Percentiles rank a stretch among this genome's conserved stretches.
phyloP scores from a whole-genome alignment of 2,797 vertebrate genomes.

The Neomorphus geoffroyi region DNA sequence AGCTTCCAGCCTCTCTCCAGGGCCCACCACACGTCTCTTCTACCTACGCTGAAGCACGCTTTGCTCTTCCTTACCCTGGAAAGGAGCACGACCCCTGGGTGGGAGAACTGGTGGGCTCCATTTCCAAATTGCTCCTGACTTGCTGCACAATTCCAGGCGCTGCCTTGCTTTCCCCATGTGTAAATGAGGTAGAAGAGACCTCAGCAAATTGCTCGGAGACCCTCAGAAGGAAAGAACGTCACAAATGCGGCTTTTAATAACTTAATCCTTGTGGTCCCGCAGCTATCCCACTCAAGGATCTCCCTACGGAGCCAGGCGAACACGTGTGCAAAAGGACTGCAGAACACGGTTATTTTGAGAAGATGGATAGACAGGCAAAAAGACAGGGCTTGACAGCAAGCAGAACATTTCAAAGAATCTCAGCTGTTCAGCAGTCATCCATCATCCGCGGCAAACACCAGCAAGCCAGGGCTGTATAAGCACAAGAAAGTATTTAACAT shows the following conservation, averaged over 20 bases:
- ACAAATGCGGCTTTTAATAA: background rate
- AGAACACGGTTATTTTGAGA: background rate
- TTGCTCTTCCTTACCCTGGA: background rate
- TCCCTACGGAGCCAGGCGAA: background rate
- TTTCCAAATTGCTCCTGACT: background rate
- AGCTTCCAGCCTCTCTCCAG: conserved; percentile 18
- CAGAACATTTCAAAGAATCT: conserved; percentile 58
- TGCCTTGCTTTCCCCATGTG: background rate
- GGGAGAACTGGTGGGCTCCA: background rate
- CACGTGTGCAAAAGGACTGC: background rate
- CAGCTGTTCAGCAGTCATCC: conserved; percentile 64
- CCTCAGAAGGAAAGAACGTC: background rate
- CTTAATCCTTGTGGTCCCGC: background rate
- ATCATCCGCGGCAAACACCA: conserved; percentile 18
- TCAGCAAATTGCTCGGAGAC: background rate
- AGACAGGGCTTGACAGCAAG: conserved; percentile 66
- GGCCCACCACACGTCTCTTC: background rate
- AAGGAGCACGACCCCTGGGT: background rate
- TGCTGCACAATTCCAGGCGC: background rate
- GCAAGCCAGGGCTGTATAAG: background rate
- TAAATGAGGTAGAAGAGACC: background rate
- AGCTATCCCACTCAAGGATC: background rate
- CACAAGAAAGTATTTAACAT: conserved; percentile 28
- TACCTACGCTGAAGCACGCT: background rate
- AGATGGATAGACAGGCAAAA: conserved; percentile 53